Conservation (phyloP, 2,797 vertebrate genomes). For the Hapalemur alaotrensis region DNA sequence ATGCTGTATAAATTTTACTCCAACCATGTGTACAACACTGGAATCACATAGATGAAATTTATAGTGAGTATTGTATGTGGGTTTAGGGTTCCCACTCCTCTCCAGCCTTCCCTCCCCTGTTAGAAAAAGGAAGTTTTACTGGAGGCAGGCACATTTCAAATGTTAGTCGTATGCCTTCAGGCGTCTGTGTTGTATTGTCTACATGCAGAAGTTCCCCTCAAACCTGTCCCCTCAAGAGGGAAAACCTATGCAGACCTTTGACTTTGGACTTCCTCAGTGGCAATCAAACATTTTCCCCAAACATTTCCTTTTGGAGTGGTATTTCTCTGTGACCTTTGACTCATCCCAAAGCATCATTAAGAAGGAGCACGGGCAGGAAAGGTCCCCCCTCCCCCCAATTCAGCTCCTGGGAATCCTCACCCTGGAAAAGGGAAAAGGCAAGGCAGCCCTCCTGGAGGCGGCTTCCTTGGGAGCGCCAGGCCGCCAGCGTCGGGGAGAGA, state of each 20-base stretch:
- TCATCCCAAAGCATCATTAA: neutral
- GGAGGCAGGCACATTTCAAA: constrained; percentile 56
- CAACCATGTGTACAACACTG: neutral
- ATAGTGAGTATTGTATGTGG: neutral
- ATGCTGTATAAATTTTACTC: neutral
- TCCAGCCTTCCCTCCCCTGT: neutral
- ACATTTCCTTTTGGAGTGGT: constrained; percentile 15
- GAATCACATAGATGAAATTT: constrained; percentile 17
- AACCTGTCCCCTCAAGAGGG: neutral
- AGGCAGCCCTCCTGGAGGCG: neutral
- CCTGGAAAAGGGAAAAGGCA: neutral
- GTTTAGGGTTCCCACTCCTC: neutral
- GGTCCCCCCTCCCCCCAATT: neutral
- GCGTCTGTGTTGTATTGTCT: constrained; percentile 50
- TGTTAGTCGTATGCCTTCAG: neutral
- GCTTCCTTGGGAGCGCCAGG: neutral
- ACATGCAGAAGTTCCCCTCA: neutral
- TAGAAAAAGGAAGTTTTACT: constrained; percentile 1
- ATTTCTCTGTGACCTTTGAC: constrained; percentile 69
- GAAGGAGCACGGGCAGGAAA: neutral
- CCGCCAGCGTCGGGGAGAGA: neutral
- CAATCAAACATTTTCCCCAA: neutral
- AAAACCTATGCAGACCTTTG: neutral
- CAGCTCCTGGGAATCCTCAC: neutral
- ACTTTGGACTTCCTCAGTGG: neutral